Evolutionary conservation across 2,888 invertebrate species (phyloP), one percentile per base, ranked within the genome.

Genomic region (Scaptomyza cyrtandrae): DNA sequence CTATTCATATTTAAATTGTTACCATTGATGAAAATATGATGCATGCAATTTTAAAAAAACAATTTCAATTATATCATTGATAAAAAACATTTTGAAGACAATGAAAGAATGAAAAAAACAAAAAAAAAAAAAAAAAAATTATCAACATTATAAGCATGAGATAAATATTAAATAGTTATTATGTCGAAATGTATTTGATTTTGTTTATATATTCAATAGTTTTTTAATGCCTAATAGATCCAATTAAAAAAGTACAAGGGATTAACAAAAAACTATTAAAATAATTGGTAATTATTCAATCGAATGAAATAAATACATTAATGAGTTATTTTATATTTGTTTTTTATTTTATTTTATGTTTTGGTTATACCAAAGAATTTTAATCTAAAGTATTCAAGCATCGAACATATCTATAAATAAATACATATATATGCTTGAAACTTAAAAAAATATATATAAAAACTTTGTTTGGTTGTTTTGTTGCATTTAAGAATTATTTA

Each of bases 401-500:
- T 13, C 24, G 24, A 9, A 14, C 11, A 14, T 4, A 11, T 11
- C 10, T 50, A 24, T 24, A 24, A 2, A 24, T 1, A 24, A 5
- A n/a, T 13, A 39, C 7, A 14, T 6, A 11, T 27, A 19, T 37
- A 24, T n/a, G 6, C 19, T 50, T 3, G n/a, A 49, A 9, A 6
- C 0, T 24, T 35, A 10, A 19, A n/a, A 4, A 14, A 10, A 4
- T n/a, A 14, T 6, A 6, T n/a, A 6, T 7, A 19, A 19, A 19
- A 19, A 19, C 13, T 24, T 6, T 13, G 3, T n/a, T 16, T 64
- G 14, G 7, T 54, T 29, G 24, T 19, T 41, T 31, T 39, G 49
- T 44, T n/a, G 13, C 19, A 45, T 67, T 39, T 16, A 49, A 67
- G 62, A 70, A 75, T 81, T 78, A 78, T 83, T 75, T 58, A 75